These are phyloP conservation scores for Oryzias curvinotus DNA, from an alignment of 2,113 vertebrate species.

Conservation along the genomic window DNA sequence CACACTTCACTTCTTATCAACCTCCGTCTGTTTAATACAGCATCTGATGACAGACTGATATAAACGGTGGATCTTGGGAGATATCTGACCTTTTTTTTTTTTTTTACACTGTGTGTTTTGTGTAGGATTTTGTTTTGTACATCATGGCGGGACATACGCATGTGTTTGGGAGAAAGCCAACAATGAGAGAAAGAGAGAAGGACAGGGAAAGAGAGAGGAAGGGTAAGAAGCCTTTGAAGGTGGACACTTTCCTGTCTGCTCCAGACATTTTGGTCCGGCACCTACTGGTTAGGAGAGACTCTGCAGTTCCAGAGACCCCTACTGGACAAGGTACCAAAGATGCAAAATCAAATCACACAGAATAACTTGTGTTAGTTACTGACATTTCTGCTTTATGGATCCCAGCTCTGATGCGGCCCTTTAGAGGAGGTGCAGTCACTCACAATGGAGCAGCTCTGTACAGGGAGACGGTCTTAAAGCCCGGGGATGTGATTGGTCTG, in stretches of 20 bases:
- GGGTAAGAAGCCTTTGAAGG: slow-evolving; percentile 78
- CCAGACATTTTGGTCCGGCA: slow-evolving; percentile 88
- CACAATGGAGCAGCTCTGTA: slow-evolving; percentile 86
- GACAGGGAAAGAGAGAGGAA: slow-evolving; percentile 79
- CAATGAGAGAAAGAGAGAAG: slow-evolving; percentile 77
- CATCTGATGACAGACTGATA: slow-evolving; percentile 58
- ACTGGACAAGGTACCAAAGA: slow-evolving; percentile 69
- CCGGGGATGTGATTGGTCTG: slow-evolving; percentile 88
- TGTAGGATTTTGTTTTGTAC: slow-evolving; percentile 91
- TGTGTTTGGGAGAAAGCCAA: slow-evolving; percentile 85
- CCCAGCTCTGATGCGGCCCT: slow-evolving; percentile 82
- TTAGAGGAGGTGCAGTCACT: slow-evolving; percentile 85
- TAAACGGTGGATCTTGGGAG: slow-evolving; percentile 45
- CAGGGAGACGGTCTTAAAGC: slow-evolving; percentile 83
- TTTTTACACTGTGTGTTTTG: slow-evolving; percentile 46
- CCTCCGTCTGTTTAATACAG: slow-evolving; percentile 52
- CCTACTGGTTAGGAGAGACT: slow-evolving; percentile 82
- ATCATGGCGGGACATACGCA: slow-evolving; percentile 88
- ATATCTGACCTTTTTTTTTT: slow-evolving; percentile 75
- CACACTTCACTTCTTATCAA: slow-evolving; percentile 73
- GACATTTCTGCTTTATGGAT: not conserved
- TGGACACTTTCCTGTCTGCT: slow-evolving; percentile 88
- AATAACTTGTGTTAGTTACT: not conserved
- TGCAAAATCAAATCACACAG: not conserved
- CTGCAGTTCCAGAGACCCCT: slow-evolving; percentile 67